phyloP scores from a whole-genome alignment of 1,140 invertebrate species.

The Temnothorax nylanderi region DNA sequence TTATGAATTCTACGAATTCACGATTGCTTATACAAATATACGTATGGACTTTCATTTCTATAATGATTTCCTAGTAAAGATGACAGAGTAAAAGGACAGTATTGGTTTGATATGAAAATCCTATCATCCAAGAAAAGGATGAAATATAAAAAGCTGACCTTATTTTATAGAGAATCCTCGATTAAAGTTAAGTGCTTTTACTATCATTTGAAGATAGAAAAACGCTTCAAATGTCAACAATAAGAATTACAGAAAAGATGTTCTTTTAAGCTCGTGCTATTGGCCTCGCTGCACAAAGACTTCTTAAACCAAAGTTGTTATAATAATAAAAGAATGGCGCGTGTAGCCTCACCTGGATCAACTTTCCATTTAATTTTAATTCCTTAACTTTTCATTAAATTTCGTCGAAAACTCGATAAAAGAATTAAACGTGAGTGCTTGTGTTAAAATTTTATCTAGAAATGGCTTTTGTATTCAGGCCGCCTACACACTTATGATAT shows the following conservation, averaged over 20 bases:
- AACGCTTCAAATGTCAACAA: neutral
- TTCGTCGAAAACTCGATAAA: neutral
- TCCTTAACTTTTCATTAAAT: neutral
- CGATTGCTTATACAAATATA: neutral
- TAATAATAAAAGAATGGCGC: neutral
- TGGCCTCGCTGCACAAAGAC: neutral
- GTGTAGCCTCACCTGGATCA: neutral
- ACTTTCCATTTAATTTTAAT: neutral
- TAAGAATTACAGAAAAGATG: neutral
- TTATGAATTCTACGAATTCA: neutral
- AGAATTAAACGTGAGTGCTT: neutral
- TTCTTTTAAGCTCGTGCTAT: neutral
- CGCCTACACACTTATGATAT: neutral
- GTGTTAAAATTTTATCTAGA: neutral
- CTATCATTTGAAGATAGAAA: neutral
- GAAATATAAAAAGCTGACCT: neutral
- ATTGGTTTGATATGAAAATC: neutral
- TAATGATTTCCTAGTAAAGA: conserved; percentile 1
- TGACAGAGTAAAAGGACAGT: neutral
- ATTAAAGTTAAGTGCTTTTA: neutral
- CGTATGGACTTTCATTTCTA: neutral
- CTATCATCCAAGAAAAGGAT: neutral
- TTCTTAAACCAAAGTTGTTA: neutral
- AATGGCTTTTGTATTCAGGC: neutral
- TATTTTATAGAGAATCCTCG: neutral